Base-by-base conservation (phyloP, 1,140 invertebrate genomes). In the Kradibia gibbosae region DNA sequence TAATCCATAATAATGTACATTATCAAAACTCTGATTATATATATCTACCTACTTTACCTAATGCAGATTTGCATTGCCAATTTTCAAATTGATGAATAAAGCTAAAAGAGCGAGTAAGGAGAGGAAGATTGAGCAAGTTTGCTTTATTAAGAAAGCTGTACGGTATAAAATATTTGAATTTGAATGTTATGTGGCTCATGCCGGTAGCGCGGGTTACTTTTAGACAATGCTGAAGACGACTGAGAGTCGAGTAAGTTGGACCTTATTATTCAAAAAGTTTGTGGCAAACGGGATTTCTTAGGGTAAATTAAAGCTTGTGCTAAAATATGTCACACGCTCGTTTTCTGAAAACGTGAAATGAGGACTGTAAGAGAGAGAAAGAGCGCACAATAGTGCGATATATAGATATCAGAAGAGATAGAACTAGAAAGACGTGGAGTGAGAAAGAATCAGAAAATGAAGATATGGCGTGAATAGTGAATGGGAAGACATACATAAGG, bases 251-350 rank as follows among this genome's bases (percentile, higher is more conserved):
- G 36, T 20, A 79, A 76, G 72, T 75, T 81, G 80, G 53, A 71
- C 34, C 65, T 81, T 77, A 81, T 81, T 81, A 81, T 81, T 81
- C 80, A 71, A 81, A 81, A 81, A 81, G 74, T 81, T 81, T 76
- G 74, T 53, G 57, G 65, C 74, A 77, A 81, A 81, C 80, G 80
- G 77, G 80, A 81, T 81, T 81, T 81, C 80, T 57, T 74, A 39
- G 48, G 74, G 80, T 48, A 76, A 81, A 81, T 77, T 81, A 77
- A 81, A 53, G 53, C 50, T 77, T 77, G 73, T 81, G 73, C 74
- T 72, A 65, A 81, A 74, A 81, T 77, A 74, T 81, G 73, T 81
- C 73, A 81, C 74, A 81, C 48, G 74, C 50, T 77, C 74, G 80
- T 77, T 81, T 77, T 81, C 72, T 1, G 31, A 36, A 28, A 67